Percentiles rank a stretch among this genome's conserved stretches.
Conservation (phyloP, 2,888 invertebrate species). For the Marasmarcha lunaedactyla region DNA sequence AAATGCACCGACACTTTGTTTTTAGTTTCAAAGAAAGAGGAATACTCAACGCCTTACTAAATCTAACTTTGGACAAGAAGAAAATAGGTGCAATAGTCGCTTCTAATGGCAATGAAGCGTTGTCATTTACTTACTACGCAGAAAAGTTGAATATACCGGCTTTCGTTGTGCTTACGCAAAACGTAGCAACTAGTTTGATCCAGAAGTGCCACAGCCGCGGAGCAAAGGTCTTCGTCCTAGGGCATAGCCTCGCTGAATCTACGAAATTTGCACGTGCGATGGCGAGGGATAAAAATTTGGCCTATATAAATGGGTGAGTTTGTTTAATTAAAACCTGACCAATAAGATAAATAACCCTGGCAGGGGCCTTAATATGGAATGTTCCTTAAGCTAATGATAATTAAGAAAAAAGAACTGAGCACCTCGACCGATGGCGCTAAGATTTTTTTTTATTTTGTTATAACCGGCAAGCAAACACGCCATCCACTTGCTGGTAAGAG, state of each 20-base stretch:
- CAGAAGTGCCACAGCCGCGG: constrained; percentile 73
- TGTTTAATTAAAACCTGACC: not conserved
- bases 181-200: constrained; percentile 76
- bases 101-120: constrained; percentile 78
- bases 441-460: no score
- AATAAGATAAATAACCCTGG: no score
- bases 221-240: constrained; percentile 75
- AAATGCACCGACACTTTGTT: no score
- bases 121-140: constrained; percentile 76
- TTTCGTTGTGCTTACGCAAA: constrained; percentile 76
- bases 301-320: constrained; percentile 75
- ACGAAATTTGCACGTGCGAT: constrained; percentile 71
- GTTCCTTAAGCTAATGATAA: no score
- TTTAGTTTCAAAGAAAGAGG: constrained; percentile 80
- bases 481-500: no score
- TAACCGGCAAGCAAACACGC: no score
- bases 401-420: no score
- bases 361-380: no score
- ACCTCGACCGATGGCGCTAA: no score
- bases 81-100: constrained; percentile 75
- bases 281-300: constrained; percentile 66
- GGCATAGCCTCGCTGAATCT: constrained; percentile 71
- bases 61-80: constrained; percentile 67
- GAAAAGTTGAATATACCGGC: constrained; percentile 68
- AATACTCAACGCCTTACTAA: constrained; percentile 71